Evolutionary conservation across 2,113 vertebrate species (phyloP).

Genomic region (Cyprinodon brontotheroides): DNA sequence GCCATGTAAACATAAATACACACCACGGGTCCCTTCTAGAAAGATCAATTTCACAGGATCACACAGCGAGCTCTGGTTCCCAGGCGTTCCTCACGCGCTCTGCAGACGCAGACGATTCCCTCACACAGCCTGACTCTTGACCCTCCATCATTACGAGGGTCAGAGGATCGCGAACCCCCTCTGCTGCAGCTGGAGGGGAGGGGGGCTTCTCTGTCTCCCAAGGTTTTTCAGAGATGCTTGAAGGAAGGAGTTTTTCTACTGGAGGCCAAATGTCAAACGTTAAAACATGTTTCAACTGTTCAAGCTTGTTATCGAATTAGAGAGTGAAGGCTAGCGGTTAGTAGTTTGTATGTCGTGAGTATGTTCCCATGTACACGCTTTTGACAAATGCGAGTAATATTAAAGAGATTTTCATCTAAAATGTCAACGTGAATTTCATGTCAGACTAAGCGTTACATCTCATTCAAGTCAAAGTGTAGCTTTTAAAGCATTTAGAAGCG

Average conservation of each 20-base stretch:
- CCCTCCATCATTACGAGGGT: constrained; percentile 76
- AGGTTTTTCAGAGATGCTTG: constrained; percentile 22
- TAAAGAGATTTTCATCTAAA: constrained; percentile 28
- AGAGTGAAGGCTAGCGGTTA: constrained; percentile 47
- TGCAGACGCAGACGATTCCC: constrained; percentile 59
- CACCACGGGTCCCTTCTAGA: constrained; percentile 58
- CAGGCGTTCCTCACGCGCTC: constrained; percentile 72
- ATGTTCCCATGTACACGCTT: constrained; percentile 6
- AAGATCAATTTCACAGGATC: constrained; percentile 79
- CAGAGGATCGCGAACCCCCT: constrained; percentile 57
- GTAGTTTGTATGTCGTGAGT: constrained; percentile 24
- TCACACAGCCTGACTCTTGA: constrained; percentile 76
- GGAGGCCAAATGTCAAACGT: constrained; percentile 74
- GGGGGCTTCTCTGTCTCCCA: constrained; percentile 27
- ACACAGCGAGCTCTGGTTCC: constrained; percentile 71
- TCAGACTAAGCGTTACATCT: constrained; percentile 21
- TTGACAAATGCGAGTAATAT: constrained; percentile 33
- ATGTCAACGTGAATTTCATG: constrained; percentile 29
- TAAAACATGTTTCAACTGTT: constrained; percentile 72
- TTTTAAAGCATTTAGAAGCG: constrained; percentile 8
- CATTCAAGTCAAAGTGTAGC: constrained; percentile 37
- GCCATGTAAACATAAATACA: constrained; percentile 66
- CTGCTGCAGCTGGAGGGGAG: constrained; percentile 25
- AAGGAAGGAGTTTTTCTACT: constrained; percentile 22
- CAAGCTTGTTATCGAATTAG: constrained; percentile 72